These are phyloP conservation scores for Tichodroma muraria DNA, from an alignment of 2,113 vertebrate species.

Conservation along the genomic window DNA sequence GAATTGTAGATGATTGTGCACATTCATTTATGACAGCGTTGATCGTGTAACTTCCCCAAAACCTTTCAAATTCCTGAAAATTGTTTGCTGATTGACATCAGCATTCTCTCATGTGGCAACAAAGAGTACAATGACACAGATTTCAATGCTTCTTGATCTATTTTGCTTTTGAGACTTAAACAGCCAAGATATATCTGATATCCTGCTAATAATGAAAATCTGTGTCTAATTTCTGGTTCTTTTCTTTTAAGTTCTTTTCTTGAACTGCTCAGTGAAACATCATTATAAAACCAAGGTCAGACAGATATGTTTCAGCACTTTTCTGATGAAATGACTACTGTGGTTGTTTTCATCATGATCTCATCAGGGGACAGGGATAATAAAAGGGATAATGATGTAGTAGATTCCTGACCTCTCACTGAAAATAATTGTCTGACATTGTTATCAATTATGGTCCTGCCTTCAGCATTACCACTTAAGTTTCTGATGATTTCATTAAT, in stretches of 20 bases:
- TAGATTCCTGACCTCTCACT: neutral
- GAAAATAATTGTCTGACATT: neutral
- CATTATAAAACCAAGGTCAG: neutral
- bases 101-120: neutral
- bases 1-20: neutral
- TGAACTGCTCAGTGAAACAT: neutral
- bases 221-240: neutral
- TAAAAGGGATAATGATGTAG: neutral
- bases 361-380: neutral
- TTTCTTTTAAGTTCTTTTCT: neutral
- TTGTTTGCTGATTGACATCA: neutral
- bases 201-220: neutral
- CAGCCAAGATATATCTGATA: neutral
- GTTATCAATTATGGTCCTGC: neutral
- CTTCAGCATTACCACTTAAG: neutral
- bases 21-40: neutral
- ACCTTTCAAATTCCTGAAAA: neutral
- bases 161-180: neutral
- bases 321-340: neutral
- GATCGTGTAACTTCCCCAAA: neutral
- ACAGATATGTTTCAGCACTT: neutral
- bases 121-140: neutral
- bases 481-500: neutral
- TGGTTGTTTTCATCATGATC: neutral
- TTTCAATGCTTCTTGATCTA: neutral